Conservation (phyloP, 2,888 invertebrate species). For the Mongoloraphidia duomilia region DNA sequence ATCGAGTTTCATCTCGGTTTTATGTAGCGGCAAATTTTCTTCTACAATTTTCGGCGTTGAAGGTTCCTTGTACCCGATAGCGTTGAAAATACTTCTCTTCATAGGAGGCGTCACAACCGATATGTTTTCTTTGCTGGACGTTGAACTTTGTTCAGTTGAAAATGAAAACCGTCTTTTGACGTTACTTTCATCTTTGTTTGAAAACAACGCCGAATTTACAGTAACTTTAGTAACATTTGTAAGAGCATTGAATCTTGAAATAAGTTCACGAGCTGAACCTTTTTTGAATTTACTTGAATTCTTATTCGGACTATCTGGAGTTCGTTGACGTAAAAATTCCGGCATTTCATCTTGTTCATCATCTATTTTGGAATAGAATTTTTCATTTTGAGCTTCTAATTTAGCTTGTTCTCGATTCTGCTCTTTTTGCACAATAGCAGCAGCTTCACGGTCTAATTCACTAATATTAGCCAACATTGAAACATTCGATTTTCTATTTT, state of each 20-base stretch:
- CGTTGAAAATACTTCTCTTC: constrained; percentile 7
- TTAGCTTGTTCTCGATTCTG: constrained; percentile 21
- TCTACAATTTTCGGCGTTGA: not conserved
- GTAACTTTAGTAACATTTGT: constrained; percentile 40
- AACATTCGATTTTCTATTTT: constrained; percentile 41
- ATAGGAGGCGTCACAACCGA: constrained; percentile 4
- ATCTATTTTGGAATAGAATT: constrained; percentile 18
- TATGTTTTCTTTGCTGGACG: not conserved
- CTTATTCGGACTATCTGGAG: constrained; percentile 12
- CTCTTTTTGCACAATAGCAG: constrained; percentile 51
- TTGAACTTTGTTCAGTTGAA: not conserved
- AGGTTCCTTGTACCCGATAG: too few relatives aligned
- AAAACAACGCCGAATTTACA: constrained; percentile 34
- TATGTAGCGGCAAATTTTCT: not conserved
- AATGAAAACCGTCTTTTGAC: constrained; percentile 2
- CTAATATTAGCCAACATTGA: constrained; percentile 59
- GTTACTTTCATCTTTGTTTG: constrained; percentile 21
- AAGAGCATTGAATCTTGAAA: constrained; percentile 47
- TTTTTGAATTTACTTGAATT: constrained; percentile 19
- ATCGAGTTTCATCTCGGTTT: not conserved
- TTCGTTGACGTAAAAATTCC: constrained; percentile 24
- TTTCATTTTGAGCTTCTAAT: constrained; percentile 20
- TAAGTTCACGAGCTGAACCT: constrained; percentile 36
- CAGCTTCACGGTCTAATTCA: constrained; percentile 64
- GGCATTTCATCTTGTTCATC: constrained; percentile 19